These are phyloP conservation scores for Drosophila quinaria DNA, from an alignment of 2,888 invertebrate species.

Conservation along the genomic window DNA sequence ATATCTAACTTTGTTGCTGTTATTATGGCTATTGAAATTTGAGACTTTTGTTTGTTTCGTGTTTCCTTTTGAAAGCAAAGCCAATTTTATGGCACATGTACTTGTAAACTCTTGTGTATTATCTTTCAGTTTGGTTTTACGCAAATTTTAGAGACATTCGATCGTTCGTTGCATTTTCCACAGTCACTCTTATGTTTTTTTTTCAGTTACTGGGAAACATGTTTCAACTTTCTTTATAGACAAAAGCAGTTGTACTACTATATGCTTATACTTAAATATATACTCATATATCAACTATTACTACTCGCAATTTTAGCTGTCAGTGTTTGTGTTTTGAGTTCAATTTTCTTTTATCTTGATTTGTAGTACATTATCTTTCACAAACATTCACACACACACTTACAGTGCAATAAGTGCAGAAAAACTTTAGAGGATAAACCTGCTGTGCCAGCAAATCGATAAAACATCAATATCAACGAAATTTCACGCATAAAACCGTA, in stretches of 20 bases:
- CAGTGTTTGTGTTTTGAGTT: constrained; percentile 40
- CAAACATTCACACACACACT: constrained; percentile 9
- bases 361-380: constrained; percentile 34
- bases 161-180: constrained; percentile 42
- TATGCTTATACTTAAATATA: constrained; percentile 31
- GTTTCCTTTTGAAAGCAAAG: constrained; percentile 43
- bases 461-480: constrained; percentile 44
- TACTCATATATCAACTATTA: constrained; percentile 20
- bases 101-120: constrained; percentile 44
- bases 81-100: constrained; percentile 51
- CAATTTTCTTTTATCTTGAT: constrained; percentile 20
- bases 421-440: constrained; percentile 18
- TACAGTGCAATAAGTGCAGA: constrained; percentile 9
- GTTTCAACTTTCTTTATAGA: constrained; percentile 37
- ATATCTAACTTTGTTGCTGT: constrained; percentile 48
- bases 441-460: constrained; percentile 50
- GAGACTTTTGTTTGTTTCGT: constrained; percentile 45
- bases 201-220: constrained; percentile 30
- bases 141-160: constrained; percentile 47
- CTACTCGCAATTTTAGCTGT: constrained; percentile 31
- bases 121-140: constrained; percentile 41
- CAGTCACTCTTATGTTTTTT: constrained; percentile 13
- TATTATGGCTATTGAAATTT: constrained; percentile 53
- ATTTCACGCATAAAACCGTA: constrained; percentile 13
- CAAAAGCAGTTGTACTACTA: constrained; percentile 36